A percentile compares a stretch with the other conserved stretches of the same genome.
Evolutionary conservation across 2,113 vertebrate genomes (phyloP).

Genomic region (Perca fluviatilis): DNA sequence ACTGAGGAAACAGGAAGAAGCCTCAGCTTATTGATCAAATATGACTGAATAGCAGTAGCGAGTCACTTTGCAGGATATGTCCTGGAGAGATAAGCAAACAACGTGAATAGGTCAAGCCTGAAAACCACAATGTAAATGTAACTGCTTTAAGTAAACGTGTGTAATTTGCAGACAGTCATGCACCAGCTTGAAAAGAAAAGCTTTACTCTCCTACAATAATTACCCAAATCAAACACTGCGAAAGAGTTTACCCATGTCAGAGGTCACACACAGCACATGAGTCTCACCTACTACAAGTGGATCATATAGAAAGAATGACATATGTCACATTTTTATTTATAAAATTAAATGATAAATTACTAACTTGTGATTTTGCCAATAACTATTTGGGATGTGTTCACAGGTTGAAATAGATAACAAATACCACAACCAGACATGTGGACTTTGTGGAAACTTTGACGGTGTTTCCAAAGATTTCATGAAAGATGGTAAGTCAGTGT

Average conservation of each 20-base stretch:
- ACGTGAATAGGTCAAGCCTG: neutral
- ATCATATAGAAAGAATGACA: neutral
- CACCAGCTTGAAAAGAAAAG: neutral
- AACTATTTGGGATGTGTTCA: constrained; percentile 13
- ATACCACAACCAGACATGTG: constrained; percentile 78
- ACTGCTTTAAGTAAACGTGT: constrained; percentile 1
- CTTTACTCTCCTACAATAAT: neutral
- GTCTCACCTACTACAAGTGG: neutral
- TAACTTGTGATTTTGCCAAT: neutral
- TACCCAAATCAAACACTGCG: neutral
- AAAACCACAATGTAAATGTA: constrained; percentile 2
- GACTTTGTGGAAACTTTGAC: constrained; percentile 86
- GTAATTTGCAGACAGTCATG: neutral
- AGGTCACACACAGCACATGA: neutral
- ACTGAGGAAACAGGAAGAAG: neutral
- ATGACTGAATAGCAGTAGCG: neutral
- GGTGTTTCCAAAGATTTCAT: constrained; percentile 69
- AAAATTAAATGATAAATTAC: neutral
- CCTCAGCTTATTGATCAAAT: neutral
- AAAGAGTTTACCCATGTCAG: neutral
- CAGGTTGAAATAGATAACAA: constrained; percentile 80
- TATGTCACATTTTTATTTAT: neutral
- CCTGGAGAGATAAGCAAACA: neutral
- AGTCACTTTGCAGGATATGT: constrained; percentile 16
- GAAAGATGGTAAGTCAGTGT: constrained; percentile 63